Conservation (phyloP, 1,140 invertebrate genomes). For the Linepithema humile region DNA sequence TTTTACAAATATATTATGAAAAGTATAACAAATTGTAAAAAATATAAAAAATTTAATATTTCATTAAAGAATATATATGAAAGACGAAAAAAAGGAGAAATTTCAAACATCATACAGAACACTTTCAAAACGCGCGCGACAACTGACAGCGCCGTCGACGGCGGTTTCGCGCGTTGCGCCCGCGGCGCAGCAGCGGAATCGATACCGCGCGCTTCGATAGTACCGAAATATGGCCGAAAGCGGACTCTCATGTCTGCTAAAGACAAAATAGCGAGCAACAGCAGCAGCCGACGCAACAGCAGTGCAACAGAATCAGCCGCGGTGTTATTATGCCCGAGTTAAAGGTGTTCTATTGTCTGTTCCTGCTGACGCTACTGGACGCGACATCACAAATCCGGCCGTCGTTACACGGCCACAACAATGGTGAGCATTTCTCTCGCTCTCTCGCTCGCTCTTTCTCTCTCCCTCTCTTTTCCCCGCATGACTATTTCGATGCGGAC, state of each 20-base stretch:
- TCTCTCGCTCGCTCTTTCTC: neutral
- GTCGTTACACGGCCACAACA: conserved; percentile 82
- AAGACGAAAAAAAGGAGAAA: too few species aligned
- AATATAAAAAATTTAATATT: too few species aligned
- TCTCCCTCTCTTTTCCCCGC: neutral
- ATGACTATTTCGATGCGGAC: conserved; percentile 10
- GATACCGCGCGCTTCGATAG: conserved; percentile 70
- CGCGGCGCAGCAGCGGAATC: conserved; percentile 61
- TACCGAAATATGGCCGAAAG: conserved; percentile 75
- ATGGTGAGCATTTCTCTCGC: conserved; percentile 76
- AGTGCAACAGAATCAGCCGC: conserved; percentile 47
- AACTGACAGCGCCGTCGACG: neutral
- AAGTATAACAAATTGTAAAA: too few species aligned
- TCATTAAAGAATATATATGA: too few species aligned
- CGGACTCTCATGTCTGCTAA: conserved; percentile 75
- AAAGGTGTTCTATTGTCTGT: conserved; percentile 79
- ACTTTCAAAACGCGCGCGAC: neutral
- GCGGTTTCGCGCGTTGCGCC: neutral
- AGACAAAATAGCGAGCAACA: conserved; percentile 70
- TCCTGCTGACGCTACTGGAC: conserved; percentile 80
- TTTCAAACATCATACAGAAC: too few species aligned
- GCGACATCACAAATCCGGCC: conserved; percentile 79
- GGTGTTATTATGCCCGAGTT: conserved; percentile 81
- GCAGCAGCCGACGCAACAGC: conserved; percentile 32
- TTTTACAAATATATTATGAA: too few species aligned